Percentiles rank a stretch among this genome's conserved stretches.
phyloP scores from a whole-genome alignment of 2,113 vertebrate species.

The Caretta caretta region DNA sequence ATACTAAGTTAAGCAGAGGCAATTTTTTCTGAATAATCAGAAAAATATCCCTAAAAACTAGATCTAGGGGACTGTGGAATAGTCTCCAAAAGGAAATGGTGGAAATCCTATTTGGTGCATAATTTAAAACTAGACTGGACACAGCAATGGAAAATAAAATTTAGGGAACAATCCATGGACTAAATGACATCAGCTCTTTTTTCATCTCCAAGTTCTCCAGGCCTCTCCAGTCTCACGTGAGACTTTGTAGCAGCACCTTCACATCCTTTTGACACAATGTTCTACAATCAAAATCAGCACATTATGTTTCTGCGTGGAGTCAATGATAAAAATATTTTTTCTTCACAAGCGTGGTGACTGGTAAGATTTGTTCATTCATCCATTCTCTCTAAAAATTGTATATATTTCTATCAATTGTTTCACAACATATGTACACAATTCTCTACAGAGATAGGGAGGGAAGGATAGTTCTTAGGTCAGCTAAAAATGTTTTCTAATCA shows the following conservation, averaged over 20 bases:
- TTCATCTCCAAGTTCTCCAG: conserved; percentile 61
- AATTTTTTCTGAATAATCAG: conserved; percentile 27
- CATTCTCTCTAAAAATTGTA: conserved; percentile 38
- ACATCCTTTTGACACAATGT: conserved; percentile 44
- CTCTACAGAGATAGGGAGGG: not conserved
- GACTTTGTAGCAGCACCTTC: conserved; percentile 26
- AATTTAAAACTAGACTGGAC: conserved; percentile 59
- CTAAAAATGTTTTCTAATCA: not conserved
- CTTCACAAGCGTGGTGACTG: conserved; percentile 51
- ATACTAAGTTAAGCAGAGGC: conserved; percentile 8
- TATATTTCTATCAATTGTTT: conserved; percentile 41
- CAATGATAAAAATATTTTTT: conserved; percentile 60
- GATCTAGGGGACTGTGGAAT: conserved; percentile 29
- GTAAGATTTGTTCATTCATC: conserved; percentile 55
- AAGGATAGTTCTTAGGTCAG: not conserved
- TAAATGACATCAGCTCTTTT: conserved; percentile 53
- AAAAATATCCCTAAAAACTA: conserved; percentile 34
- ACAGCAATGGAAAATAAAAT: conserved; percentile 55
- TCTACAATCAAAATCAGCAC: conserved; percentile 60
- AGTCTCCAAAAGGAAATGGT: conserved; percentile 41
- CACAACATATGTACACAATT: conserved; percentile 13
- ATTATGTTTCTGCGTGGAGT: conserved; percentile 57
- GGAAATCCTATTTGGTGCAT: conserved; percentile 52
- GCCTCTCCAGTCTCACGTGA: conserved; percentile 47
- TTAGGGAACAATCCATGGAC: conserved; percentile 44